Evolutionary conservation across 1,140 invertebrate genomes (phyloP).

Genomic region (Globodera rostochiensis): DNA sequence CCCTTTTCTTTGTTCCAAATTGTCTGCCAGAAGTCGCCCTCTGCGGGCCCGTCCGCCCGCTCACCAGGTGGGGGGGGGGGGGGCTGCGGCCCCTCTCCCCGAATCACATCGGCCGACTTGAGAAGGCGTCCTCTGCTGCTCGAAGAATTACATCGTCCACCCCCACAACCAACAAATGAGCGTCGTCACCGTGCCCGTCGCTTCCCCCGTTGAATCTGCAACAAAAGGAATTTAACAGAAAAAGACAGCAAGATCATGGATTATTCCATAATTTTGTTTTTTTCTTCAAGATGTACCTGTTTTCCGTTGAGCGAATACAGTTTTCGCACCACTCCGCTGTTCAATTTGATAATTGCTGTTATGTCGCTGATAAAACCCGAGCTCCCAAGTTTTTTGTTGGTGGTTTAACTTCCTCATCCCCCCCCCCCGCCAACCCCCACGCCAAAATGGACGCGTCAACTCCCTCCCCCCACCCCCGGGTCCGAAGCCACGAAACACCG

Average conservation of each 20-base stretch:
- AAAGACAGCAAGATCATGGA: background rate
- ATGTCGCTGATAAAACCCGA: slow-evolving; percentile 77
- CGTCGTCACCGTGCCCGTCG: background rate
- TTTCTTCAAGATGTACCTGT: slow-evolving; percentile 70
- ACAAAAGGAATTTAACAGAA: slow-evolving; percentile 26
- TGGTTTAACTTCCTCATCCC: too few species aligned
- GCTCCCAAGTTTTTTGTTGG: too few species aligned
- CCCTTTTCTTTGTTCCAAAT: too few species aligned
- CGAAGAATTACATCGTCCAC: too few species aligned
- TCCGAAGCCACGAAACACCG: too few species aligned
- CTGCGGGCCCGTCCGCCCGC: too few species aligned
- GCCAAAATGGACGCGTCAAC: too few species aligned
- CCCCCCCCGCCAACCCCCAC: too few species aligned
- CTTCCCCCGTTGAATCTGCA: slow-evolving; percentile 69
- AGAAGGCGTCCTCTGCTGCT: slow-evolving; percentile 44
- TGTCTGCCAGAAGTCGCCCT: too few species aligned
- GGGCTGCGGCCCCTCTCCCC: too few species aligned
- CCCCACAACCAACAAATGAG: background rate
- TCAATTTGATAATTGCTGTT: slow-evolving; percentile 85
- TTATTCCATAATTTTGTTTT: background rate
- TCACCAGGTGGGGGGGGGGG: too few species aligned
- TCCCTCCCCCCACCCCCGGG: too few species aligned
- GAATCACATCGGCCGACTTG: slow-evolving; percentile 36
- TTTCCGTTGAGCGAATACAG: slow-evolving; percentile 82
- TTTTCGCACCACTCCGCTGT: slow-evolving; percentile 88